Percentiles rank a stretch among this genome's conserved stretches.
These are phyloP conservation scores for Sebastes taczanowskii DNA, from an alignment of 2,797 vertebrate genomes.

Conservation along the genomic window DNA sequence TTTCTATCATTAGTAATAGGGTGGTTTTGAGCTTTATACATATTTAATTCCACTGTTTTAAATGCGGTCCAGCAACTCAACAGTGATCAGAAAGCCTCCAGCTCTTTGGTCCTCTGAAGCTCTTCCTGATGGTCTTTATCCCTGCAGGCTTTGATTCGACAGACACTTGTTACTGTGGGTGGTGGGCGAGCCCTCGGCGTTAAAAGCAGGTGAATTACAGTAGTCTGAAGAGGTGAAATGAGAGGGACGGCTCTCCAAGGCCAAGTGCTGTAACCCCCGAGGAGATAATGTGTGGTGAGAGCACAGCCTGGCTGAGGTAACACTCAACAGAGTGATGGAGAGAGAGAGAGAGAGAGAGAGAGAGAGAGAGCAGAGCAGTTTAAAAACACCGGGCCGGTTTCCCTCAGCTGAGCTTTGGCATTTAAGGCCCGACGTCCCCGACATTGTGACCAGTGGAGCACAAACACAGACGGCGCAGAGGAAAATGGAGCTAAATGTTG, in stretches of 20 bases:
- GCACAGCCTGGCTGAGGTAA: conserved; percentile 20
- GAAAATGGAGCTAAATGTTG: conserved; percentile 48
- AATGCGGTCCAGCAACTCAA: not conserved
- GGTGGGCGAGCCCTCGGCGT: conserved; percentile 25
- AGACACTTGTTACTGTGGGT: conserved; percentile 29
- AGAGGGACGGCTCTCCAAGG: conserved; percentile 41
- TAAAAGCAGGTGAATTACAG: conserved; percentile 53
- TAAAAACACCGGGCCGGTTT: conserved; percentile 28
- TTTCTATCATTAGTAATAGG: not conserved
- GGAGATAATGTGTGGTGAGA: conserved; percentile 53
- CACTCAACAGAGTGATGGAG: not conserved
- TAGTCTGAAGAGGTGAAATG: conserved; percentile 39
- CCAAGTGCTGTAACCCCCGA: conserved; percentile 47
- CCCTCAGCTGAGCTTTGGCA: conserved; percentile 29
- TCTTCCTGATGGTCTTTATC: conserved; percentile 9
- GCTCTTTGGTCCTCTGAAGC: not conserved
- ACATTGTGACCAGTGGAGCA: conserved; percentile 43
- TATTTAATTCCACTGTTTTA: conserved; percentile 21
- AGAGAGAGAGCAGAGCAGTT: not conserved
- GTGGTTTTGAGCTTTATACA: not conserved
- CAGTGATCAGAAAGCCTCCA: not conserved
- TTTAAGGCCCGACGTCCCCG: conserved; percentile 40
- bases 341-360: not conserved
- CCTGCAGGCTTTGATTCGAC: not conserved
- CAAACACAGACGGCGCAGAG: conserved; percentile 29